Conservation (phyloP, 2,888 invertebrate genomes). For the Nemotelus pantherinus region DNA sequence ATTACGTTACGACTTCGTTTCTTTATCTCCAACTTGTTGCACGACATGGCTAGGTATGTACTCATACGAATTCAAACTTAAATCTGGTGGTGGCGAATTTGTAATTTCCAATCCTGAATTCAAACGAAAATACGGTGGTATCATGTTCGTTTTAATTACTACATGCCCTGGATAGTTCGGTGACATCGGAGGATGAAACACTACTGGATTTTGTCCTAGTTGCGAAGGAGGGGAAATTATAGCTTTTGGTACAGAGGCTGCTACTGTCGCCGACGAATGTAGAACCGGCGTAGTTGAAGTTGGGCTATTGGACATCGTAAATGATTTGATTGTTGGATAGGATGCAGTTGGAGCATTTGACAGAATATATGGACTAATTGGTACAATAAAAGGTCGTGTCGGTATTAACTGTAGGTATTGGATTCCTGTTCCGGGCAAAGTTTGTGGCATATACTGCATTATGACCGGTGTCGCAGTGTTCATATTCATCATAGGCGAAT, state of each 20-base stretch:
- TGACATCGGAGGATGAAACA: too few relatives aligned
- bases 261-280: too few relatives aligned
- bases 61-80: slow-evolving; percentile 61
- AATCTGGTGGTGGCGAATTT: slow-evolving; percentile 48
- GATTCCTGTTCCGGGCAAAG: slow-evolving; percentile 57
- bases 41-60: slow-evolving; percentile 56
- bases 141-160: too few relatives aligned
- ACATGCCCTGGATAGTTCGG: too few relatives aligned
- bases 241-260: too few relatives aligned
- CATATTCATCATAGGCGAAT: slow-evolving; percentile 16
- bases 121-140: slow-evolving; percentile 58
- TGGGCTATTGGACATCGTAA: too few relatives aligned
- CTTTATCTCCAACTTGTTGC: too few relatives aligned
- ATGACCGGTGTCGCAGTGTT: slow-evolving; percentile 57
- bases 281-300: too few relatives aligned
- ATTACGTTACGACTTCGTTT: too few relatives aligned
- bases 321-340: background rate
- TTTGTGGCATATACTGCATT: slow-evolving; percentile 62
- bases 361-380: slow-evolving; percentile 59
- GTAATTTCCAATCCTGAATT: slow-evolving; percentile 59
- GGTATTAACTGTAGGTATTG: slow-evolving; percentile 63
- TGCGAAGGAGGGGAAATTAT: too few relatives aligned
- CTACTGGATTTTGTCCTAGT: too few relatives aligned
- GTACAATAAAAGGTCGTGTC: slow-evolving; percentile 62
- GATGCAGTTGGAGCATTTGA: slow-evolving; percentile 18